Evolutionary conservation across 2,113 vertebrate species (phyloP).

Genomic region (Crocuta crocuta): DNA sequence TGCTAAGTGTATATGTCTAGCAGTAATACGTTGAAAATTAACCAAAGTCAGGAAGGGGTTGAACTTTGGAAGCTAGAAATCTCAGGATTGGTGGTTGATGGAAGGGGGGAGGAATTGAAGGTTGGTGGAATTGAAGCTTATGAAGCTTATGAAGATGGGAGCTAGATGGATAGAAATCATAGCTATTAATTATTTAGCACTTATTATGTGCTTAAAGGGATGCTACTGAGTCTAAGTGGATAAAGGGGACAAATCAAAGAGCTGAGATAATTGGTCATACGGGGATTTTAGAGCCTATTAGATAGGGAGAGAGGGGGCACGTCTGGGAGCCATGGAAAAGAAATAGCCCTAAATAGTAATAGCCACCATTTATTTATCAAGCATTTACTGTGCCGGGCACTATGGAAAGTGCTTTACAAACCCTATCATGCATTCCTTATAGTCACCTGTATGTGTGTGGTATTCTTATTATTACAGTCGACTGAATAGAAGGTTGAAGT

Average conservation of each 20-base stretch:
- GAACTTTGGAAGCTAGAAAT: constrained; percentile 38
- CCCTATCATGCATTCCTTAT: not conserved
- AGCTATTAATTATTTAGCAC: not conserved
- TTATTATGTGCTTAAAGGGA: not conserved
- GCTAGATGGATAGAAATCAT: not conserved
- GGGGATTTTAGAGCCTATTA: not conserved
- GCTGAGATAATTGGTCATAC: not conserved
- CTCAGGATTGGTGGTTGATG: not conserved
- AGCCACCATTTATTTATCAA: not conserved
- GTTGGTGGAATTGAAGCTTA: not conserved
- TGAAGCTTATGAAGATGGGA: not conserved
- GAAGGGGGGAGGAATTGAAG: not conserved
- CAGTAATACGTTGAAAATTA: constrained; percentile 52
- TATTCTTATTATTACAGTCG: not conserved
- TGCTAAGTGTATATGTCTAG: not conserved
- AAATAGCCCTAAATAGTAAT: not conserved
- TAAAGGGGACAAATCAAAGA: not conserved
- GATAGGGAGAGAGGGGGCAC: not conserved
- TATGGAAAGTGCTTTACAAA: not conserved
- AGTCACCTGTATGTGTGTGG: not conserved
- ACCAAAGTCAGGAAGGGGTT: not conserved
- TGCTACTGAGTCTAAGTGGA: not conserved
- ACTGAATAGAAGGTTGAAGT: not conserved
- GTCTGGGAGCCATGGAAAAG: not conserved
- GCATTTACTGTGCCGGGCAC: not conserved